These are phyloP conservation scores for Atrichornis clamosus DNA, from an alignment of 2,113 vertebrate genomes.

Conservation along the genomic window DNA sequence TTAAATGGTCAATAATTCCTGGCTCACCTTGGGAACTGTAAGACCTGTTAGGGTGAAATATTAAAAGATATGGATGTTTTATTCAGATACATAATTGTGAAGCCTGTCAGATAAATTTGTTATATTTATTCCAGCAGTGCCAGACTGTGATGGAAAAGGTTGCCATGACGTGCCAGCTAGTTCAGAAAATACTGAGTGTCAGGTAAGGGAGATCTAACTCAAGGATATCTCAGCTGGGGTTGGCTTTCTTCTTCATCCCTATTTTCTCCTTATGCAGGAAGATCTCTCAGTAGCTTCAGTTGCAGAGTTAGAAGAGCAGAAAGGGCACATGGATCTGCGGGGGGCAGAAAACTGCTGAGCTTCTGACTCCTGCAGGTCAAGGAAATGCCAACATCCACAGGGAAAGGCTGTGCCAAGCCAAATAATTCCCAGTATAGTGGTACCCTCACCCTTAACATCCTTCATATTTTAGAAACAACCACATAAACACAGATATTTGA, in stretches of 20 bases:
- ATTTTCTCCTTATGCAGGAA: not conserved
- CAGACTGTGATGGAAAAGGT: not conserved
- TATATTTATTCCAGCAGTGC: not conserved
- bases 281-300: not conserved
- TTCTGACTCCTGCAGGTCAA: not conserved
- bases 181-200: not conserved
- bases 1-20: not conserved
- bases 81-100: not conserved
- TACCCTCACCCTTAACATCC: not conserved
- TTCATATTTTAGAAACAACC: not conserved
- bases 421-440: not conserved
- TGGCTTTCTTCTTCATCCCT: not conserved
- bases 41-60: not conserved
- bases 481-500: not conserved
- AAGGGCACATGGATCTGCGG: not conserved
- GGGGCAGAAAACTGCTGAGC: not conserved
- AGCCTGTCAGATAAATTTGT: not conserved
- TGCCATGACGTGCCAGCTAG: not conserved
- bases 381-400: not conserved
- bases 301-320: not conserved
- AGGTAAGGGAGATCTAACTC: not conserved
- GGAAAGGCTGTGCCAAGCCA: not conserved
- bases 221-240: not conserved
- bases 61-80: not conserved
- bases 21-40: not conserved